Percentiles rank a stretch among this genome's conserved stretches.
Conservation (phyloP, 2,113 vertebrate species). For the Laticauda laticaudata region DNA sequence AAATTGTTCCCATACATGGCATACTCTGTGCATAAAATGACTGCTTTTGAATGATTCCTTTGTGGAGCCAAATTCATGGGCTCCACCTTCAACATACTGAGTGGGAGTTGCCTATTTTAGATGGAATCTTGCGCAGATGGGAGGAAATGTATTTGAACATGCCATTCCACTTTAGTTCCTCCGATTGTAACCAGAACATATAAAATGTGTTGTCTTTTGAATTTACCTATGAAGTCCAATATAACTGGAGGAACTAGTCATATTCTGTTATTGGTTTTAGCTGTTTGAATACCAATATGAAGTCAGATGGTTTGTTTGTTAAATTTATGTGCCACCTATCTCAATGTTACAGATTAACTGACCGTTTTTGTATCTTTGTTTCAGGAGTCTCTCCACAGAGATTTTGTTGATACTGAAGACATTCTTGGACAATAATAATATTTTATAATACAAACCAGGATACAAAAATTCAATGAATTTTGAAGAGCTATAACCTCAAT, state of each 20-base stretch:
- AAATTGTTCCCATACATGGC: neutral
- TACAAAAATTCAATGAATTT: neutral
- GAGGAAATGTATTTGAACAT: neutral
- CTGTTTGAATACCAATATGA: neutral
- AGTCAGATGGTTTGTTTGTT: neutral
- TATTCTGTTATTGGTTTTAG: neutral
- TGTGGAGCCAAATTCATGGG: neutral
- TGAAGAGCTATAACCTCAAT: constrained; percentile 8
- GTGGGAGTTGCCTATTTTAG: neutral
- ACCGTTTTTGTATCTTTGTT: neutral
- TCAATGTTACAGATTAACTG: neutral
- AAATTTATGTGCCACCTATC: neutral
- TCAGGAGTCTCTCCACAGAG: constrained; percentile 51
- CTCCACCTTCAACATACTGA: neutral
- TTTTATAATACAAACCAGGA: neutral
- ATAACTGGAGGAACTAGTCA: neutral
- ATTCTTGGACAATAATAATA: constrained; percentile 54
- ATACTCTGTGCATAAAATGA: neutral
- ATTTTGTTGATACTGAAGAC: constrained; percentile 58
- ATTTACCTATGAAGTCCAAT: neutral
- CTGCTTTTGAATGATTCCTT: neutral
- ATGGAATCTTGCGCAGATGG: neutral
- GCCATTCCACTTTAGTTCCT: neutral
- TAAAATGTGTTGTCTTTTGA: neutral
- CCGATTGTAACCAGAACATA: neutral